Percentiles rank a stretch among this genome's conserved stretches.
phyloP scores from a whole-genome alignment of 2,888 invertebrate species.

The Diarsia brunnea region DNA sequence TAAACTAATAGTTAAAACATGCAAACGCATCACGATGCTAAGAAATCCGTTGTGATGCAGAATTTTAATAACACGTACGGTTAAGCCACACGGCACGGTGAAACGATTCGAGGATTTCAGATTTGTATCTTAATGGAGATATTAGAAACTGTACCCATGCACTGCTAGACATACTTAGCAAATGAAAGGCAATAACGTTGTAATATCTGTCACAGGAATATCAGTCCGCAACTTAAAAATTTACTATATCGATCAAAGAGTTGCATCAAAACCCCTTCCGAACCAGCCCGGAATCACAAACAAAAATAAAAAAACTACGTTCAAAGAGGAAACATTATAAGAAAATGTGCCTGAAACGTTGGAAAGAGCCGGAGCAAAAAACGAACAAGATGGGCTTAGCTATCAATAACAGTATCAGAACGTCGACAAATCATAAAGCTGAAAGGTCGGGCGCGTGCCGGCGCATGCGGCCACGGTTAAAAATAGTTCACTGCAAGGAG shows the following conservation, averaged over 20 bases:
- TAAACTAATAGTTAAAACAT: slow-evolving; percentile 72
- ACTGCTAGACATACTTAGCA: slow-evolving; percentile 2
- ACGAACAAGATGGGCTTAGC: slow-evolving; percentile 66
- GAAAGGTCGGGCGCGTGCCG: slow-evolving; percentile 84
- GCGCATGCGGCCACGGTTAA: slow-evolving; percentile 81
- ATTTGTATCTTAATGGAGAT: slow-evolving; percentile 51
- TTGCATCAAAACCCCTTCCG: slow-evolving; percentile 27
- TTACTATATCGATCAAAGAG: slow-evolving; percentile 53
- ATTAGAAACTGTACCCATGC: slow-evolving; percentile 41
- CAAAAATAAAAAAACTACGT: slow-evolving; percentile 58
- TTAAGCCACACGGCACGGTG: slow-evolving; percentile 42
- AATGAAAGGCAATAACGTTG: background rate
- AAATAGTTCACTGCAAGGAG: slow-evolving; percentile 83
- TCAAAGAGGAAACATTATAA: slow-evolving; percentile 64
- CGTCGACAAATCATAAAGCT: slow-evolving; percentile 83
- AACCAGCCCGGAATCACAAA: slow-evolving; percentile 34
- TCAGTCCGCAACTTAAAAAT: slow-evolving; percentile 23
- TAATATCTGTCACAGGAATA: slow-evolving; percentile 6
- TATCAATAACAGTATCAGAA: slow-evolving; percentile 79
- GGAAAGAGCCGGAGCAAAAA: slow-evolving; percentile 53
- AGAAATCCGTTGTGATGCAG: slow-evolving; percentile 57
- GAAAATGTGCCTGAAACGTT: slow-evolving; percentile 52
- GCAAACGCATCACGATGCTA: slow-evolving; percentile 68
- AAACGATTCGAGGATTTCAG: slow-evolving; percentile 52
- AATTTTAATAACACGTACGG: slow-evolving; percentile 64